These are phyloP conservation scores for Sinhomidia bicolor DNA, from an alignment of 2,888 invertebrate species.

Conservation along the genomic window DNA sequence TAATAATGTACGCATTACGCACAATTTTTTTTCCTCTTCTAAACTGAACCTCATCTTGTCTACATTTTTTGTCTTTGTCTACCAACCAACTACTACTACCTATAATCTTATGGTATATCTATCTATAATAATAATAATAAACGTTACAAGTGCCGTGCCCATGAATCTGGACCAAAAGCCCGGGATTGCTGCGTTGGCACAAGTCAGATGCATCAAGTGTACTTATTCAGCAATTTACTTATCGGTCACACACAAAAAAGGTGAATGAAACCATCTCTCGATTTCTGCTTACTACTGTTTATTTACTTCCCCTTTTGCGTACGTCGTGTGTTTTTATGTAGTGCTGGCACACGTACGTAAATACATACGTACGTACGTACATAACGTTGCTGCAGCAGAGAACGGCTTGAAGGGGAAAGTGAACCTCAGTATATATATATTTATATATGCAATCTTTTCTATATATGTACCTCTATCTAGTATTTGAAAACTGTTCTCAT, in stretches of 20 bases:
- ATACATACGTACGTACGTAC: neutral
- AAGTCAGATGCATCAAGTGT: conserved; percentile 72
- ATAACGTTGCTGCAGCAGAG: neutral
- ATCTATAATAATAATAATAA: neutral
- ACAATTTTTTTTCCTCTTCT: conserved; percentile 4
- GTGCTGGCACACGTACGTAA: conserved; percentile 7
- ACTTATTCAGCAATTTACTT: conserved; percentile 72
- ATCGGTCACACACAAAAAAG: conserved; percentile 71
- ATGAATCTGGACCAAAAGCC: conserved; percentile 70
- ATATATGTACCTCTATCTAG: neutral
- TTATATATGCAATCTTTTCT: neutral
- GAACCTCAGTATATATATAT: neutral
- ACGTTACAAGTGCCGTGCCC: conserved; percentile 47
- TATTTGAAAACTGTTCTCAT: too few species aligned
- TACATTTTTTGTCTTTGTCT: neutral
- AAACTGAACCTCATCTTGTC: neutral
- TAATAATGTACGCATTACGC: conserved; percentile 37
- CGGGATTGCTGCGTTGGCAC: conserved; percentile 71
- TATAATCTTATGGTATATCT: conserved; percentile 10
- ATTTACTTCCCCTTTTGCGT: conserved; percentile 72
- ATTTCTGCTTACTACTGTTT: conserved; percentile 72
- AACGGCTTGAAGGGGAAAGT: conserved; percentile 32
- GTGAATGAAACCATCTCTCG: conserved; percentile 71
- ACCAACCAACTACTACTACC: conserved; percentile 8
- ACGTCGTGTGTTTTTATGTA: conserved; percentile 46